Conservation (phyloP, 2,888 invertebrate genomes). For the Mythimna vitellina region DNA sequence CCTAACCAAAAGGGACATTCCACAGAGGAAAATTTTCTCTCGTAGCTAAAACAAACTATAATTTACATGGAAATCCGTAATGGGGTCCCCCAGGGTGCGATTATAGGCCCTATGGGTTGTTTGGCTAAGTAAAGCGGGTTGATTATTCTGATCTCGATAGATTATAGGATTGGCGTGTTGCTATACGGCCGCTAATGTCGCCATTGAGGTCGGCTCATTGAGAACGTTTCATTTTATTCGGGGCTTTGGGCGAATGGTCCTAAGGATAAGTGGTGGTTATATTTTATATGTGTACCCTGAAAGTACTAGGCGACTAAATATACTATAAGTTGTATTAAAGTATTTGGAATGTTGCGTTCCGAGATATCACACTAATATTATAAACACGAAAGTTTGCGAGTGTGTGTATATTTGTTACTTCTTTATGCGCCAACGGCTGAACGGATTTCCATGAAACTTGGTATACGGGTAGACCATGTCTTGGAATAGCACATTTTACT, state of each 20-base stretch:
- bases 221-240: slow-evolving; percentile 67
- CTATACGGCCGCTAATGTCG: slow-evolving; percentile 58
- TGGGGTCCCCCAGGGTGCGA: slow-evolving; percentile 55
- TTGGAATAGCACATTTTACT: too few relatives aligned
- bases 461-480: too few relatives aligned
- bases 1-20: background rate
- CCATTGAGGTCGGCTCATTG: slow-evolving; percentile 57
- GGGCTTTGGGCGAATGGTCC: slow-evolving; percentile 48
- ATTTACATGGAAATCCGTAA: slow-evolving; percentile 33
- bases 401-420: too few relatives aligned
- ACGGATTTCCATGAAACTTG: too few relatives aligned
- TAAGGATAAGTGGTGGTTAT: slow-evolving; percentile 47
- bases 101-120: slow-evolving; percentile 48
- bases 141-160: slow-evolving; percentile 53
- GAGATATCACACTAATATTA: too few relatives aligned
- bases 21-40: background rate
- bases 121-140: slow-evolving; percentile 54
- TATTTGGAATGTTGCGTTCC: background rate
- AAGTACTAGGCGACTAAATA: slow-evolving; percentile 11
- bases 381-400: background rate
- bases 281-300: slow-evolving; percentile 47
- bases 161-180: slow-evolving; percentile 49
- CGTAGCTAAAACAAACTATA: slow-evolving; percentile 5
- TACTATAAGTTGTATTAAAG: background rate
- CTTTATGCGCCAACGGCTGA: too few relatives aligned